Base-by-base conservation (phyloP, 2,888 invertebrate species). In the Ormyrus labotus region DNA sequence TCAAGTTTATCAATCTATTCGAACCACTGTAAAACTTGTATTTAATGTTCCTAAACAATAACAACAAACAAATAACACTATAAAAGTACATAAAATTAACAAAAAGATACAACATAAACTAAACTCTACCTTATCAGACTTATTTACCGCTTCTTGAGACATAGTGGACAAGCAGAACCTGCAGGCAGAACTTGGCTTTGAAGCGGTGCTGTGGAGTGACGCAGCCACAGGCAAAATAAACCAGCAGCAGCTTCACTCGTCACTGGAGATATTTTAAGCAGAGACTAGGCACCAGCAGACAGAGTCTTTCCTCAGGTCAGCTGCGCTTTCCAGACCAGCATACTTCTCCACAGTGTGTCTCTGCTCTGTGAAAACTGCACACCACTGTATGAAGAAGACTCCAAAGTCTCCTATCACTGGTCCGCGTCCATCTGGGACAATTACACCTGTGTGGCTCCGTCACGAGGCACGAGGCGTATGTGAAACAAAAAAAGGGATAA, bases 101-200 rank as follows among this genome's bases (percentile, higher is more conserved):
- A 48, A 11, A 55, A n/a, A 19, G 8, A 8, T 64, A 58, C 57
- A 9, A 6, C 45, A 19, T 63, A 58, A 13, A 57, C 34, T 34
- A 9, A 71, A 11, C 10, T 11, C 13, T 80, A 80, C 80, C 80
- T 80, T 76, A 48, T 68, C 50, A 51, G 51, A 10, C 9, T 70
- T 80, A 60, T 19, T 61, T 11, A 13, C 47, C n/a, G 61, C 11
- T 5, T 10, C 51, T 57, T 76, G 80, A n/a, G 75, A 63, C 80
- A 80, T 80, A 75, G 47, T 80, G 74, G 13, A 70, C 9, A 70
- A 48, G 19, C 51, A 6, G 13, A 57, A 34, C 3, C 34, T 34
- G 34, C 34, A 34, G 34, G 34, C 34, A 34, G 34, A 34, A 34
- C 34, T 34, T 34, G 34, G 34, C 34, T 34, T 0, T 34, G 34